Percentiles rank a stretch among this genome's conserved stretches.
Conservation (phyloP, 2,888 invertebrate species). For the Megaustenia siamemsis region DNA sequence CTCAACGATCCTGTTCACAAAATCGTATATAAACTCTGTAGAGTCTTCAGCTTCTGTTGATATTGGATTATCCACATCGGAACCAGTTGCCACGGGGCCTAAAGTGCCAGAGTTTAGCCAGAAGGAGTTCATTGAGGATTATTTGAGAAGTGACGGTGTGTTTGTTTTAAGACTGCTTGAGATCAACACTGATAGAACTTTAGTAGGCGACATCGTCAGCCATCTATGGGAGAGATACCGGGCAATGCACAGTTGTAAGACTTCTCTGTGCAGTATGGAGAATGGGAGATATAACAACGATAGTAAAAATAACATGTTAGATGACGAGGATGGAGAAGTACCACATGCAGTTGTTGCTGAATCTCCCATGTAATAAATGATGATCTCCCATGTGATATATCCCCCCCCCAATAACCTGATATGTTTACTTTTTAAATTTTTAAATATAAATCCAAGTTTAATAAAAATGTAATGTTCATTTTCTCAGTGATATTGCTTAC, state of each 20-base stretch:
- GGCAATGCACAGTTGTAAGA: conserved; percentile 13
- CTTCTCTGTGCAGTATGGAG: neutral
- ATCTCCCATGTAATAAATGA: conserved; percentile 2
- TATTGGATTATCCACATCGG: neutral
- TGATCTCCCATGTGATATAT: no score
- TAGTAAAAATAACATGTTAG: neutral
- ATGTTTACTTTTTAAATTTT: neutral
- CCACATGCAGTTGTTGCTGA: neutral
- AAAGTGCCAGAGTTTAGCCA: neutral
- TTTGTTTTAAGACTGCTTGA: conserved; percentile 31
- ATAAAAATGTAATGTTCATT: no score
- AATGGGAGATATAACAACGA: neutral
- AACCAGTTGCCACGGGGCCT: neutral
- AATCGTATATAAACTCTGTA: conserved; percentile 47
- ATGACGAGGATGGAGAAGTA: neutral
- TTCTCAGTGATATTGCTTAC: no score
- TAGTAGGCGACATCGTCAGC: conserved; percentile 20
- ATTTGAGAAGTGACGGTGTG: conserved; percentile 50
- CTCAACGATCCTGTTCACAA: conserved; percentile 47
- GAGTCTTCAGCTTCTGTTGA: conserved; percentile 19
- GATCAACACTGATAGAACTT: conserved; percentile 13
- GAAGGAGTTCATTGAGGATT: conserved; percentile 45
- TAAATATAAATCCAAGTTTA: no score
- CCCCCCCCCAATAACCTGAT: no score
- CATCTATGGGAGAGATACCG: conserved; percentile 29